Evolutionary conservation across 1,140 invertebrate genomes (phyloP), one percentile per base, ranked within the genome.

Genomic region (Diabrotica virgifera): DNA sequence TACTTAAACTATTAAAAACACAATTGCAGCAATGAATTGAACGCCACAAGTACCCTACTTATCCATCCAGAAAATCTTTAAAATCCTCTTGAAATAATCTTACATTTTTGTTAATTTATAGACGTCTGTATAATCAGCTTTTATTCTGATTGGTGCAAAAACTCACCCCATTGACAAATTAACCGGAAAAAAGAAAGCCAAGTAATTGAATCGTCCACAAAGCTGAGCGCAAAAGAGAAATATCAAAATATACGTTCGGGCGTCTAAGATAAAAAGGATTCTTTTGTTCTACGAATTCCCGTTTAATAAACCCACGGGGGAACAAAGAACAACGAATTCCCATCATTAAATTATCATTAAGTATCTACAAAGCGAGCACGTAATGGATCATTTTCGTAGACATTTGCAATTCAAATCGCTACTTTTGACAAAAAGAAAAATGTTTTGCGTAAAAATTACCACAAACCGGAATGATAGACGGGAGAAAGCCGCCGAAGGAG

Each of bases 201-300:
- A 24, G 4, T 24, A 24, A 24, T 24, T 24, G 24, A 24, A 24
- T 24, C 24, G 24, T 24, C 40, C n/a, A n/a, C 40, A n/a, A 46
- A 46, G n/a, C 40, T 8, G n/a, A 46, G 40, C 40, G n/a, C 8
- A 46, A 46, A 46, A 46, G 40, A 46, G n/a, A 46, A 10, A n/a
- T 46, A 46, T 46, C 40, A 46, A 46, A 46, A 46, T 46, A 46
- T 46, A 46, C n/a, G 8, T 46, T 46, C 8, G 4, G n/a, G 5
- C 40, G n/a, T 46, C 40, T 46, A 46, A 46, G 40, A 46, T 46
- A 46, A 46, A n/a, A n/a, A 46, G n/a, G 40, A 46, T 46, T 46
- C 40, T 46, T 46, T 46, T 46, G 40, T 46, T 46, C 40, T 46
- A 46, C n/a, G 40, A 46, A 46, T 46, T 46, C 40, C 40, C 40